Evolutionary conservation across 2,113 vertebrate species (phyloP).

Genomic region (Leucopsar rothschildi): DNA sequence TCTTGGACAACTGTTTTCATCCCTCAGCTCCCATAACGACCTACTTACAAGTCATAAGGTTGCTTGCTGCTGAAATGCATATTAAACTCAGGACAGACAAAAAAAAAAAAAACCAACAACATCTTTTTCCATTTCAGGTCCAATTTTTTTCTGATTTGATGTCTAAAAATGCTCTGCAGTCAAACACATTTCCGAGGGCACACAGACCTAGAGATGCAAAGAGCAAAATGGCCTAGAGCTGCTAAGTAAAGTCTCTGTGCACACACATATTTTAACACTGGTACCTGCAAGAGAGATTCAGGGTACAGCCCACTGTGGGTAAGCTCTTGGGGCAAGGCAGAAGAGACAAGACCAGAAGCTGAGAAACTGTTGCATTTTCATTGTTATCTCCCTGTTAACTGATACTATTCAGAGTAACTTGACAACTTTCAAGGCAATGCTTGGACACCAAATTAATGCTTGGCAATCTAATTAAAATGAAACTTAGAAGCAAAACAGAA

Average conservation of each 20-base stretch:
- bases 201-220: neutral
- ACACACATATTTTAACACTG: neutral
- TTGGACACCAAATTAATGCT: neutral
- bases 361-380: neutral
- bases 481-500: neutral
- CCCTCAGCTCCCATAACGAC: neutral
- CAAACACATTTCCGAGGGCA: neutral
- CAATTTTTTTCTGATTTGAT: neutral
- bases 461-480: neutral
- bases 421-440: neutral
- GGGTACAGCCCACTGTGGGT: neutral
- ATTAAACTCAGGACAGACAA: neutral
- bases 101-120: neutral
- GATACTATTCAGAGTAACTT: neutral
- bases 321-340: neutral
- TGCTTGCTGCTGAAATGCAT: neutral
- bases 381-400: neutral
- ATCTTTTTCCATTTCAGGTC: neutral
- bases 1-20: neutral
- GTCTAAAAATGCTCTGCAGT: neutral
- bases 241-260: neutral
- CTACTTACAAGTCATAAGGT: neutral
- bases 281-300: fast-evolving
- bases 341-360: neutral
- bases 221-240: neutral